Base-by-base conservation (phyloP, 1,140 invertebrate genomes). In the Bombus huntii region DNA sequence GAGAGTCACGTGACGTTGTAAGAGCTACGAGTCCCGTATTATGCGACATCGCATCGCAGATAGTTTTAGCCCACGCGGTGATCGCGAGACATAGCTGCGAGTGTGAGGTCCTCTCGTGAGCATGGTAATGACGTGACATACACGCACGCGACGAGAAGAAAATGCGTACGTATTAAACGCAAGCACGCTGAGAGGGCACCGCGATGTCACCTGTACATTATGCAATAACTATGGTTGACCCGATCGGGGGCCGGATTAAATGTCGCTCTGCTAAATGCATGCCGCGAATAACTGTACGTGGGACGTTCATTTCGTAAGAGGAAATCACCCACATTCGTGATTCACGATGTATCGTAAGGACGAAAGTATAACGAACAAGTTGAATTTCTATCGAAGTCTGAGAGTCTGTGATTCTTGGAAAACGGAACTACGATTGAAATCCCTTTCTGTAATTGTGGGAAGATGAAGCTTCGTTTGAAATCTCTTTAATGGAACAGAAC, bases 111-210 rank as follows among this genome's bases (percentile, higher is more conserved):
- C 59, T 53, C 59, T 83, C 62, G 44, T 62, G 87, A 81, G 83
- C 88, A 90, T 88, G 83, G 86, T 88, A 88, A 90, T 88, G 76
- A 88, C 80, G 76, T 90, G 89, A 90, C 88, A 88, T 90, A 90
- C 83, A 90, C 89, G 82, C 80, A 88, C 71, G 81, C 65, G 70
- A 79, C 62, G 82, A 12, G 15, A 81, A 82, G 81, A 88, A n/a
- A 88, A 81, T 78, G 74, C 76, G 88, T 81, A 85, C 77, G 78
- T 89, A 83, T 88, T 78, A 81, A 88, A 87, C 77, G 86, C 82
- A 82, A 22, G 74, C 81, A 83, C 65, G 68, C 39, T 72, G 83
- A 25, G 87, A 88, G 87, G 87, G 87, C 84, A 88, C 79, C 75
- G 79, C 88, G 88, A 88, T 86, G 88, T 89, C 88, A 89, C 87